phyloP scores from a whole-genome alignment of 1,140 invertebrate genomes.

The Littorina saxatilis region DNA sequence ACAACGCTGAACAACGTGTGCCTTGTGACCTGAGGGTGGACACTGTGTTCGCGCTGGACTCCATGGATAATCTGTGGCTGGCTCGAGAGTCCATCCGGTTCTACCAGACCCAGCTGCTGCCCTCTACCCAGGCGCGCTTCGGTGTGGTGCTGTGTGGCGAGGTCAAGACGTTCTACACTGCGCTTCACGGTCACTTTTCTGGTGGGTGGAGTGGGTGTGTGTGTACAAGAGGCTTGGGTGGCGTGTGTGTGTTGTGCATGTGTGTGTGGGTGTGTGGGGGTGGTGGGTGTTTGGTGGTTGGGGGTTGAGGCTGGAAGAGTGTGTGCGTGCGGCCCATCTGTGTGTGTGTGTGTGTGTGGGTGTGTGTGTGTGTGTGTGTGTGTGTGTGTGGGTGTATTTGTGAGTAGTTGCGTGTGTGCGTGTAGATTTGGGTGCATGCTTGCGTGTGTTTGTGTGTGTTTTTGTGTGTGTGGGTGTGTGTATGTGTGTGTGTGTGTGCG shows the following conservation, averaged over 20 bases:
- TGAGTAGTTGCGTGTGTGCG: too few species aligned
- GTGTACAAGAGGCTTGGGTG: not conserved
- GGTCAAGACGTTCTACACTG: constrained; percentile 24
- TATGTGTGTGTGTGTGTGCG: too few species aligned
- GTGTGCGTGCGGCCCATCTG: not conserved
- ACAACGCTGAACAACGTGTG: not conserved
- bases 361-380: too few species aligned
- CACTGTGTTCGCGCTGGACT: constrained; percentile 31
- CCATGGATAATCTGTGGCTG: constrained; percentile 28
- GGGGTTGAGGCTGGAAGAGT: not conserved
- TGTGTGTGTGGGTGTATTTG: too few species aligned
- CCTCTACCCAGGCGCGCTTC: constrained; percentile 19
- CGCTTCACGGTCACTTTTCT: constrained; percentile 17
- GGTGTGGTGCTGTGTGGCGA: constrained; percentile 25
- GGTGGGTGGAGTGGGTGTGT: not conserved
- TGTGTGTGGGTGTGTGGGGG: not conserved
- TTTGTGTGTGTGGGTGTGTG: too few species aligned
- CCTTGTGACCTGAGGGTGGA: constrained; percentile 28
- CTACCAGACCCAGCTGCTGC: constrained; percentile 31
- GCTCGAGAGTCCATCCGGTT: constrained; percentile 15
- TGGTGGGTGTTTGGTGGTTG: not conserved
- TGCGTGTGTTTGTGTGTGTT: too few species aligned
- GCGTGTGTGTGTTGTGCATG: too few species aligned
- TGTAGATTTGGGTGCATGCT: too few species aligned
- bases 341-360: too few species aligned